Evolutionary conservation across 1,140 invertebrate genomes (phyloP), one percentile per base, ranked within the genome.

Genomic region (Drosophila ficusphila): DNA sequence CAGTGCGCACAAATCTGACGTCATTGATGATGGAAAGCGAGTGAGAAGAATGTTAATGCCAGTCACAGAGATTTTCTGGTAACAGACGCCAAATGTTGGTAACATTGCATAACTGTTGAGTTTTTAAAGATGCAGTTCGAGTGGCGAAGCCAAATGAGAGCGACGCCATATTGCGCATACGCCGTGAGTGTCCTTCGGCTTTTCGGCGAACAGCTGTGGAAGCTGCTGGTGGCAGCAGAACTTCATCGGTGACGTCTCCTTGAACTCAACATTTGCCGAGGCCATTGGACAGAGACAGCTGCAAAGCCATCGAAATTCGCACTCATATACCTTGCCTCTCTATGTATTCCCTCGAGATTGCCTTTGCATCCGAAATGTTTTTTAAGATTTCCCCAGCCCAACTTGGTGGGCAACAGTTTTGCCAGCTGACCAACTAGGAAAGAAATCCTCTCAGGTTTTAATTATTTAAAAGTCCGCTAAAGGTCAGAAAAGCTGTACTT

Each of bases 221-320:
- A 31, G 79, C 70, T 70, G 79, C 68, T 56, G 54, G 61, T 27
- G 34, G 12, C 42, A 42, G 33, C 44, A 62, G 27, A 38, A 70
- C 75, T 62, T 54, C 69, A 75, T 57, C 79, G 44, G 76, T 86
- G 82, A 86, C 82, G 82, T 86, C 83, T 81, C 82, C 82, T 88
- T 86, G 82, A 86, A 86, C 82, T 86, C 82, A 86, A 86, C 82
- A 86, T 88, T 86, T 68, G 64, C 69, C 69, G 82, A 86, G 82
- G 82, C 81, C 79, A 62, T 44, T 58, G 25, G 53, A 62, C 53
- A 27, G 27, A 60, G 60, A 38, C 27, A 46, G 33, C 27, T 52
- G 44, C 57, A 48, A 4, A 33, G 18, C 71, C 31, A 65, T 34
- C 41, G 21, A 25, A 44, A 44, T 44, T 44, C 23, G 7, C 29